Evolutionary conservation across 2,797 vertebrate genomes (phyloP), one percentile per base, ranked within the genome.

Genomic region (Labeo calbasu): DNA sequence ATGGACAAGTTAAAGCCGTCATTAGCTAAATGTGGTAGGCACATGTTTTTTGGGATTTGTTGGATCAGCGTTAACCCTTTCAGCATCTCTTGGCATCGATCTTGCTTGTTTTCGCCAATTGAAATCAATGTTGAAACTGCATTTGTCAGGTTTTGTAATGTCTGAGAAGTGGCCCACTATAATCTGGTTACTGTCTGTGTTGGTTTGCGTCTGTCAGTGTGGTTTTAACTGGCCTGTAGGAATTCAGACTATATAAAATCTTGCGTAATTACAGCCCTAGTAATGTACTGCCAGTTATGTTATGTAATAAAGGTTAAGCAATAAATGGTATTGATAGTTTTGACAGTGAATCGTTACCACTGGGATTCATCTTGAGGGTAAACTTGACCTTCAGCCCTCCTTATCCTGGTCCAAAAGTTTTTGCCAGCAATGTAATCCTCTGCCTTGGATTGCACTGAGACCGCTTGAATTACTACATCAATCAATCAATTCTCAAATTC

Each of bases 281-380:
- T 32, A 53, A 55, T 75, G 71, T 36, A 13, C 32, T 53, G 50
- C 4, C 28, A n/a, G 13, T 28, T 72, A n/a, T 75, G 50, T 36
- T 75, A 36, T 13, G 28, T 14, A 23, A 48, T 70, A 70, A 75
- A 75, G 72, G 19, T 75, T 55, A 55, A 36, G 50, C 50, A 55
- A 75, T 73, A 55, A n/a, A 36, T 36, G 0, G 4, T 75, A 32
- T 55, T 36, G 3, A 75, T 55, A 36, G 12, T 55, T 73, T 36
- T 75, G 50, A 55, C 51, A 13, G 14, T 4, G 1, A 75, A 75
- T 5, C 0, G 2, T 55, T 21, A n/a, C 21, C 14, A 40, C 4
- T 32, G 23, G 25, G 4, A 73, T 17, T 21, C 13, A 0, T 61
- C 32, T 77, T 77, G 36, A 43, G 32, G 36, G 3, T 12, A 40